Conservation (phyloP, 2,888 invertebrate species). For the Pseudanteris insignis region DNA sequence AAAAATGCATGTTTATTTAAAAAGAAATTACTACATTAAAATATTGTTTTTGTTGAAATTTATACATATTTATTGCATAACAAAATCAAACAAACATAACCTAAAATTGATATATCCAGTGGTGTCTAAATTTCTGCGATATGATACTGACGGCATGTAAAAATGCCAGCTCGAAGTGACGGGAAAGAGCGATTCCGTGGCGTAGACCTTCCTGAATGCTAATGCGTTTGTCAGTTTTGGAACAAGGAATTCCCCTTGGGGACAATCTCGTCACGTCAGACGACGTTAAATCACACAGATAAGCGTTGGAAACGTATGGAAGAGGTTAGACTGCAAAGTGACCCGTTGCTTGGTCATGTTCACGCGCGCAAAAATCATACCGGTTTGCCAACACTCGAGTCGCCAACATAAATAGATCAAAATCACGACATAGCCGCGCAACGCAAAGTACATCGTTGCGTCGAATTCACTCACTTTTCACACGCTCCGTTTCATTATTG, state of each 20-base stretch:
- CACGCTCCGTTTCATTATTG: no score
- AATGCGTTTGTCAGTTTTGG: slow-evolving; percentile 42
- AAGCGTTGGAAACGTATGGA: slow-evolving; percentile 23
- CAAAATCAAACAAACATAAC: slow-evolving; percentile 12
- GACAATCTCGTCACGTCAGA: slow-evolving; percentile 38
- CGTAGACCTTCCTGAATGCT: slow-evolving; percentile 37
- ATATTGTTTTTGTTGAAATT: no score
- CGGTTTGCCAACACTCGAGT: slow-evolving; percentile 11
- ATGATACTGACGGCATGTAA: slow-evolving; percentile 29
- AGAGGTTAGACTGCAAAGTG: slow-evolving; percentile 24
- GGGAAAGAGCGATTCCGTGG: slow-evolving; percentile 29
- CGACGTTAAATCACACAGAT: slow-evolving; percentile 33
- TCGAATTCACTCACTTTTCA: no score
- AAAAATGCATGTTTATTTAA: no score
- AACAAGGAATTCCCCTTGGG: slow-evolving; percentile 43
- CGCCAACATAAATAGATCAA: slow-evolving; percentile 13
- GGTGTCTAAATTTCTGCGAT: slow-evolving; percentile 14
- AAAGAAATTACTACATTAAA: no score
- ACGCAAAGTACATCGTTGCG: not conserved
- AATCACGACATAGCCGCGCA: slow-evolving; percentile 1
- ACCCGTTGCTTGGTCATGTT: slow-evolving; percentile 23
- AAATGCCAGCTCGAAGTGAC: slow-evolving; percentile 34
- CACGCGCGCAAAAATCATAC: slow-evolving; percentile 17
- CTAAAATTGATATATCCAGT: not conserved
- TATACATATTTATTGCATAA: no score